A percentile compares a stretch with the other conserved stretches of the same genome.
Conservation (phyloP, 2,113 vertebrate species). For the Chaenogobius annularis region DNA sequence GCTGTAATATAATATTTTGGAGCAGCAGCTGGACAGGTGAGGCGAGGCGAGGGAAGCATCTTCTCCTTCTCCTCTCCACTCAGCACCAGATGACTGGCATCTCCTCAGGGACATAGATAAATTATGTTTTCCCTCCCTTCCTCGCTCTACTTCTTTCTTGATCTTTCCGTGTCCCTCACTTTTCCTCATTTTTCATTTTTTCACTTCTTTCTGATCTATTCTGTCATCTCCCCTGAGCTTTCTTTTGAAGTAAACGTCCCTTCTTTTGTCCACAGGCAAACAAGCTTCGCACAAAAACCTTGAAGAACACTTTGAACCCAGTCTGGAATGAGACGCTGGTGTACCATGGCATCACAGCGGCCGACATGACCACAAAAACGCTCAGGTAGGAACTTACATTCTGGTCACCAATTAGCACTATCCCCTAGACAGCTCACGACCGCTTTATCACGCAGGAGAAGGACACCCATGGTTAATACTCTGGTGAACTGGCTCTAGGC, state of each 20-base stretch:
- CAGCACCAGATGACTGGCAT: slow-evolving; percentile 72
- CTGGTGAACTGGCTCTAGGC: slow-evolving; percentile 19
- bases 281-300: slow-evolving; percentile 88
- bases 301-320: slow-evolving; percentile 88
- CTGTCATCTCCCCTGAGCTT: not conserved
- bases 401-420: slow-evolving; percentile 19
- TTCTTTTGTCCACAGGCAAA: slow-evolving; percentile 78
- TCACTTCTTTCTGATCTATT: slow-evolving; percentile 27
- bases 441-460: slow-evolving; percentile 18
- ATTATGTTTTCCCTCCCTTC: slow-evolving; percentile 45
- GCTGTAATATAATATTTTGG: slow-evolving; percentile 25
- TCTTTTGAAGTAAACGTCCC: slow-evolving; percentile 9
- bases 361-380: slow-evolving; percentile 89
- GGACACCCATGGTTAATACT: slow-evolving; percentile 28
- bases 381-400: slow-evolving; percentile 78
- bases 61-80: slow-evolving; percentile 63
- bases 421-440: slow-evolving; percentile 32
- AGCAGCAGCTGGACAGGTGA: slow-evolving; percentile 60
- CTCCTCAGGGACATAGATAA: slow-evolving; percentile 65
- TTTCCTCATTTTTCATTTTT: slow-evolving; percentile 22
- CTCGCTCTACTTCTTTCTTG: slow-evolving; percentile 26
- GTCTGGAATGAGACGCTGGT: slow-evolving; percentile 88
- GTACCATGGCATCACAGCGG: slow-evolving; percentile 86
- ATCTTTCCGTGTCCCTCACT: slow-evolving; percentile 24
- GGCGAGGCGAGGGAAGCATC: slow-evolving; percentile 43